Evolutionary conservation across 2,888 invertebrate species (phyloP).

Genomic region (Brenthis hecate): DNA sequence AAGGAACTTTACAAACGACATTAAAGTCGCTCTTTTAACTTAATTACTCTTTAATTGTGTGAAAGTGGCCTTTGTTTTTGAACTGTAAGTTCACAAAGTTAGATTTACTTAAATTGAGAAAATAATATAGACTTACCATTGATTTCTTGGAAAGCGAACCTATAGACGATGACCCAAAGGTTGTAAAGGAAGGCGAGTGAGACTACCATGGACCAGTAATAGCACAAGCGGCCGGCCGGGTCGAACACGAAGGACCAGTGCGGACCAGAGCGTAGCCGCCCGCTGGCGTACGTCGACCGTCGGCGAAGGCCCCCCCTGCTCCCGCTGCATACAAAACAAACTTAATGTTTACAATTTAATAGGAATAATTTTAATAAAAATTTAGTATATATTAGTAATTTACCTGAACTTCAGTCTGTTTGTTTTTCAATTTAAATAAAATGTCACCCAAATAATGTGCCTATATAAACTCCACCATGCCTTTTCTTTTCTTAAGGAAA

Average conservation of each 20-base stretch:
- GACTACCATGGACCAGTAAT: constrained; percentile 98
- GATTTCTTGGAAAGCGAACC: constrained; percentile 99
- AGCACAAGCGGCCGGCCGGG: constrained; percentile 97
- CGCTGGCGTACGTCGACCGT: constrained; percentile 83
- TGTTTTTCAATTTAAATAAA: too few relatives aligned
- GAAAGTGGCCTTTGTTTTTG: not conserved
- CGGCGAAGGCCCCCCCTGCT: constrained; percentile 79
- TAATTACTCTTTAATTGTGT: not conserved
- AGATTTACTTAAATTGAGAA: not conserved
- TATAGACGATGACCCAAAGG: constrained; percentile 99
- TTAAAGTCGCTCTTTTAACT: not conserved
- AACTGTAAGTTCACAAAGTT: not conserved
- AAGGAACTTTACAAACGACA: not conserved
- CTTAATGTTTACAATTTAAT: not conserved
- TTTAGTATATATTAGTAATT: not conserved
- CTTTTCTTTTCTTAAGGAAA: too few relatives aligned
- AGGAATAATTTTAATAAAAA: not conserved
- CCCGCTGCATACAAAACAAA: constrained; percentile 55
- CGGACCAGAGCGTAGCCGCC: constrained; percentile 85
- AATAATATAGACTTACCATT: constrained; percentile 84
- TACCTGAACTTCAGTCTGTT: not conserved
- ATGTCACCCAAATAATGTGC: too few relatives aligned
- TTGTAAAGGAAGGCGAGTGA: constrained; percentile 98
- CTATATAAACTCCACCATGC: too few relatives aligned
- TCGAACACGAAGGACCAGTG: constrained; percentile 99